Evolutionary conservation across 92 coral and sea anemone genomes (phyloP).

Genomic region (Palythoa caribaeorum): DNA sequence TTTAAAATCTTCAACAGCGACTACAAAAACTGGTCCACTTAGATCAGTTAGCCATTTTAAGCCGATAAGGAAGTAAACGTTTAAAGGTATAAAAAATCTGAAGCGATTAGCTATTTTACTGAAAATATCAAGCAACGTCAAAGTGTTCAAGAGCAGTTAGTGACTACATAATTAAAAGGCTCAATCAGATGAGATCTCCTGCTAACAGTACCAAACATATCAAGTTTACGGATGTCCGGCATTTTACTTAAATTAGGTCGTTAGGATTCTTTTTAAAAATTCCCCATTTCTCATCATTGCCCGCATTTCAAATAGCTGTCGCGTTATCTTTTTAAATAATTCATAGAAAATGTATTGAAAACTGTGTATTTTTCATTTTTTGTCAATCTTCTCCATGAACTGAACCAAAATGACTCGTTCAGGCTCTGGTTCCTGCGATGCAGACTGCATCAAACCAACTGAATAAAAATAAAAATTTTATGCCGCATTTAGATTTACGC

Average conservation of each 20-base stretch:
- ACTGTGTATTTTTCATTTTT: too few relatives aligned
- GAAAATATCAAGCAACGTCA: neutral
- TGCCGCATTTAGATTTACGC: too few relatives aligned
- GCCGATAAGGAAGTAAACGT: slow-evolving; percentile 8
- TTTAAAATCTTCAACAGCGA: neutral
- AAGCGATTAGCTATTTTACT: neutral
- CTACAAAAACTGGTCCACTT: neutral
- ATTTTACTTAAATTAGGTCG: neutral
- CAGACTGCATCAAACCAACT: too few relatives aligned
- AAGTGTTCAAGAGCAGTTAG: neutral
- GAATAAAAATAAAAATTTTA: too few relatives aligned
- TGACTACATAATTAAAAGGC: neutral
- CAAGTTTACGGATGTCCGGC: neutral
- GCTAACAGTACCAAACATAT: neutral
- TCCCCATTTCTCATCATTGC: too few relatives aligned
- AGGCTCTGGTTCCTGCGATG: too few relatives aligned
- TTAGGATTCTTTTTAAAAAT: neutral
- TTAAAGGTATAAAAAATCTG: neutral
- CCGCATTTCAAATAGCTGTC: too few relatives aligned
- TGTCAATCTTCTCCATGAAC: too few relatives aligned
- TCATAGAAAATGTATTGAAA: too few relatives aligned
- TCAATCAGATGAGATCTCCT: neutral
- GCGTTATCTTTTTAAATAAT: too few relatives aligned
- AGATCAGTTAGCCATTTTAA: neutral
- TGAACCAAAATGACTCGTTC: too few relatives aligned